Percentiles rank a stretch among this genome's conserved stretches.
Conservation (phyloP, 2,113 vertebrate species). For the Dipodomys merriami region DNA sequence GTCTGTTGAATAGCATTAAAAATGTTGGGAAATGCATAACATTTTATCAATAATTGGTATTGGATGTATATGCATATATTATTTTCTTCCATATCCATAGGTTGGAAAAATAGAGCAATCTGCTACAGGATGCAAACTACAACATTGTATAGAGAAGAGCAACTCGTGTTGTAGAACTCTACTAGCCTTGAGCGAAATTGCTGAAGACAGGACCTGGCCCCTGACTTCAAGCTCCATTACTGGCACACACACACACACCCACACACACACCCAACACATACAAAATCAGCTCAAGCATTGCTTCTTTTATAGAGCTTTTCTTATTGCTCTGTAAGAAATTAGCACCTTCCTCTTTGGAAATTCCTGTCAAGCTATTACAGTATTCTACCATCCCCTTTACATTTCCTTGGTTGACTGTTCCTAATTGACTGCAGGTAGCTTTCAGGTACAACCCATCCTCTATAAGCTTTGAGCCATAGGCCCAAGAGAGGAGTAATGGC, state of each 20-base stretch:
- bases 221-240: too few species aligned
- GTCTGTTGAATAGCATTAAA: neutral
- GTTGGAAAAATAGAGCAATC: neutral
- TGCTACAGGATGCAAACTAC: neutral
- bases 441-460: neutral
- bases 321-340: neutral
- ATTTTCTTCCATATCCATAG: neutral
- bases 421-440: neutral
- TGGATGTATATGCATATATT: neutral
- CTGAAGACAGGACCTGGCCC: too few species aligned
- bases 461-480: neutral
- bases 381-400: fast-evolving
- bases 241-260: too few species aligned
- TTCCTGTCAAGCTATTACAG: neutral
- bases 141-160: neutral
- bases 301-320: neutral
- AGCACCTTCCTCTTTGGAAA: neutral
- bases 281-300: neutral
- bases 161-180: too few species aligned
- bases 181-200: too few species aligned
- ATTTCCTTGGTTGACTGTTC: neutral
- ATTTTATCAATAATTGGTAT: neutral
- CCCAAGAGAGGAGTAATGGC: too few species aligned
- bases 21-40: neutral
- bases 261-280: too few species aligned